Percentiles rank a stretch among this genome's conserved stretches.
Evolutionary conservation across 2,113 vertebrate genomes (phyloP).

Genomic region (Rissa tridactyla): DNA sequence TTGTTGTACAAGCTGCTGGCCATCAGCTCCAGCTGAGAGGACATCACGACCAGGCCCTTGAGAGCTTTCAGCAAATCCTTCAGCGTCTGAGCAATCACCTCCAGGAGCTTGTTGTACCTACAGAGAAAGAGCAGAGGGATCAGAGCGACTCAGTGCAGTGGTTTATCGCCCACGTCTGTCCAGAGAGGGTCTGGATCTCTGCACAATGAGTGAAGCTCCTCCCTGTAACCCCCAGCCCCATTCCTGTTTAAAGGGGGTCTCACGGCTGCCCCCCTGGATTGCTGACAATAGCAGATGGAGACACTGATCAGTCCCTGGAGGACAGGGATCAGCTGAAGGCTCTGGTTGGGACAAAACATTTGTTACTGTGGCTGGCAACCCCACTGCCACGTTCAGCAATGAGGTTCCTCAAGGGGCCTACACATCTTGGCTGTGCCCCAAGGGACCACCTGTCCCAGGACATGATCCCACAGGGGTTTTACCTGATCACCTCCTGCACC

Average conservation of each 20-base stretch:
- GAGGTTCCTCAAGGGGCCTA: background rate
- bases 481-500: slow-evolving; percentile 92
- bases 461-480: background rate
- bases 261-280: background rate
- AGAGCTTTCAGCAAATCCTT: slow-evolving; percentile 87
- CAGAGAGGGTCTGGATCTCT: background rate
- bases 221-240: background rate
- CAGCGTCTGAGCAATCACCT: slow-evolving; percentile 80
- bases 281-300: background rate
- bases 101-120: slow-evolving; percentile 88
- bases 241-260: background rate
- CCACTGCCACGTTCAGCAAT: background rate
- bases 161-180: rapidly evolving
- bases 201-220: background rate
- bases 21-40: slow-evolving; percentile 88
- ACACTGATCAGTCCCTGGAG: background rate
- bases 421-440: background rate
- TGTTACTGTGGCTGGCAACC: background rate
- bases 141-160: background rate
- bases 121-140: background rate
- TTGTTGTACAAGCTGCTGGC: slow-evolving; percentile 88
- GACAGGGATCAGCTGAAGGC: background rate
- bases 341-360: background rate
- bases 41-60: slow-evolving; percentile 90
- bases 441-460: background rate